These are phyloP conservation scores for Mastacembelus armatus DNA, from an alignment of 2,797 vertebrate genomes.

Conservation along the genomic window DNA sequence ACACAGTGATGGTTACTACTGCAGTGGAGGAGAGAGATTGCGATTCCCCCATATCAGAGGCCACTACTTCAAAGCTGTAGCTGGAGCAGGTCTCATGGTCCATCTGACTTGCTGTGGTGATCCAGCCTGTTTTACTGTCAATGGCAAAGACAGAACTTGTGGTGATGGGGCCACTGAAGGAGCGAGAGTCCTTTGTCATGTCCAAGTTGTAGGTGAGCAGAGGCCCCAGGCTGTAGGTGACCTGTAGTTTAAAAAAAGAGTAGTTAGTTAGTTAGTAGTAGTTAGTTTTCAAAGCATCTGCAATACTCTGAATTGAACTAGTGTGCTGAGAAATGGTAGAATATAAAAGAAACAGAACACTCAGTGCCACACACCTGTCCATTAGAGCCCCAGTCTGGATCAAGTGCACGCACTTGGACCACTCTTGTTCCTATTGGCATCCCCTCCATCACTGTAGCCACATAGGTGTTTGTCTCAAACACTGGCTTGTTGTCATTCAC, in stretches of 20 bases:
- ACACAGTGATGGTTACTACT: conserved; percentile 89
- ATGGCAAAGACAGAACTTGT: conserved; percentile 86
- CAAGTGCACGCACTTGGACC: conserved; percentile 91
- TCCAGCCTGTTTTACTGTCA: conserved; percentile 95
- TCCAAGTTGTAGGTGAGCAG: conserved; percentile 77
- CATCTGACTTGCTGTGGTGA: conserved; percentile 89
- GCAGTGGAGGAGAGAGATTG: conserved; percentile 87
- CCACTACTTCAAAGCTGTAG: conserved; percentile 89
- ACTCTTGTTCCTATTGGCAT: conserved; percentile 90
- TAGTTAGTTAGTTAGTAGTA: too few relatives aligned
- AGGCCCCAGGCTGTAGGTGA: conserved; percentile 89
- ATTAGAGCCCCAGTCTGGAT: conserved; percentile 93
- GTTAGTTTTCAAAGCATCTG: neutral
- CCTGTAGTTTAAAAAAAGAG: conserved; percentile 62
- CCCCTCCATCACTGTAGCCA: conserved; percentile 94
- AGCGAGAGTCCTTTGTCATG: conserved; percentile 48
- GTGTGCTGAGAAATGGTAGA: neutral
- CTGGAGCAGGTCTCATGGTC: conserved; percentile 90
- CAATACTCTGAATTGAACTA: neutral
- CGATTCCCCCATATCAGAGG: conserved; percentile 91
- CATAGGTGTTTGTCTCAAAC: conserved; percentile 92
- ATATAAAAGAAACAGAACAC: neutral
- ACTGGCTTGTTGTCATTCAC: conserved; percentile 93
- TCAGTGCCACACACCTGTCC: conserved; percentile 87
- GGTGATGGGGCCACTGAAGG: conserved; percentile 12